Evolutionary conservation across 2,888 invertebrate genomes (phyloP).

Genomic region (Omphaloscelis lunosa): DNA sequence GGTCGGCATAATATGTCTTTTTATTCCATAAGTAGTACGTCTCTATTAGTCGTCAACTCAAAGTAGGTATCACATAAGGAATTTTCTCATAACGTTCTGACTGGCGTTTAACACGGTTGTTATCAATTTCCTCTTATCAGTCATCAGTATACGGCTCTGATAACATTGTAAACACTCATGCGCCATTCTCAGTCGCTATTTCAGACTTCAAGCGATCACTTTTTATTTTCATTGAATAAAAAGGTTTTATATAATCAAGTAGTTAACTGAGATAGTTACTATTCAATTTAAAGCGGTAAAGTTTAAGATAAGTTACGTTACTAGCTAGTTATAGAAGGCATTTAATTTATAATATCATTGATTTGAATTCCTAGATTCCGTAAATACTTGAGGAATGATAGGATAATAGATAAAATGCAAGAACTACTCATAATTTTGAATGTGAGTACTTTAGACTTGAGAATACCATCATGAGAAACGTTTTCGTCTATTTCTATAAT

Average conservation of each 20-base stretch:
- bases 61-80: conserved; percentile 8
- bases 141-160: conserved; percentile 72
- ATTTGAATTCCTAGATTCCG: too few species aligned
- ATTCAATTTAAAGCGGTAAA: conserved; percentile 32
- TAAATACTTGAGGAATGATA: conserved; percentile 1
- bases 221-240: conserved; percentile 32
- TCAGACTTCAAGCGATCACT: conserved; percentile 53
- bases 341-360: too few species aligned
- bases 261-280: not conserved
- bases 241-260: not conserved
- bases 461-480: not conserved
- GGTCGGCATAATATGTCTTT: not conserved
- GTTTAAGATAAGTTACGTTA: conserved; percentile 41
- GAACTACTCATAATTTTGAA: not conserved
- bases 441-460: not conserved
- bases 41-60: not conserved
- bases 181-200: conserved; percentile 34
- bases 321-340: not conserved
- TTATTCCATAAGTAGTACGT: not conserved
- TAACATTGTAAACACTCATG: conserved; percentile 82
- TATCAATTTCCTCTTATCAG: conserved; percentile 73
- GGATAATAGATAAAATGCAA: not conserved
- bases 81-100: not conserved
- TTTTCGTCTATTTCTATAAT: not conserved
- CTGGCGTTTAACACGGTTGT: conserved; percentile 26